Evolutionary conservation across 2,113 vertebrate genomes (phyloP), one percentile per base, ranked within the genome.

Genomic region (Collichthys lucidus): DNA sequence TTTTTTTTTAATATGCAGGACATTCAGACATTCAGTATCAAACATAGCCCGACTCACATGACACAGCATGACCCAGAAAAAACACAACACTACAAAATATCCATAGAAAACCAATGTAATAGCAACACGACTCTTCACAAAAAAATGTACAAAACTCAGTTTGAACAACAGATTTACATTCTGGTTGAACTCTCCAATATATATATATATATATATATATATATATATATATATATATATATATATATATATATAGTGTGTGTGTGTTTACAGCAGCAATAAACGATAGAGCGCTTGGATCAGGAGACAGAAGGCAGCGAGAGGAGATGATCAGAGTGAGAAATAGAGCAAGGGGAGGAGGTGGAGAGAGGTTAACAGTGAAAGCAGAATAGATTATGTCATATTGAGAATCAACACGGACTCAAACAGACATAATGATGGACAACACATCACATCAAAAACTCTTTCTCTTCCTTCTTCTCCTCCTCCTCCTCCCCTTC

Each of bases 161-260:
- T 87, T 82, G 78, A 92, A 94, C 90, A 80, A 93, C 92, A 91
- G 89, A 83, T 78, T 92, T 90, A 92, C 92, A 90, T 83, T 92
- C 91, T 65, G 79, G 73, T 80, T 82, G 55, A 88, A 89, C 82
- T 84, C 74, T 67, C 82, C 78, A 20, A 83, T 56, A 55, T 17
- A 15, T 46, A 65, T 44, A 20, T 35, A 74, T 17, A 64, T 35
- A 75, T 59, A 35, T 61, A 86, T 72, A 35, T 62, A 52, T 22
- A 83, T 55, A 55, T 16, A 15, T 44, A 65, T 59, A 47, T 61
- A 84, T 72, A 44, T 63, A 53, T 22, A 61, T 11, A 64, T 35
- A 64, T 59, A 47, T 61, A 84, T 72, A 44, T 63, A 53, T 22
- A 83, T 55, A 55, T 17, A 15, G 26, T 26, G 26, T 26, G 26